Evolutionary conservation across 2,113 vertebrate genomes (phyloP), one percentile per base, ranked within the genome.

Genomic region (Aplodontia rufa): DNA sequence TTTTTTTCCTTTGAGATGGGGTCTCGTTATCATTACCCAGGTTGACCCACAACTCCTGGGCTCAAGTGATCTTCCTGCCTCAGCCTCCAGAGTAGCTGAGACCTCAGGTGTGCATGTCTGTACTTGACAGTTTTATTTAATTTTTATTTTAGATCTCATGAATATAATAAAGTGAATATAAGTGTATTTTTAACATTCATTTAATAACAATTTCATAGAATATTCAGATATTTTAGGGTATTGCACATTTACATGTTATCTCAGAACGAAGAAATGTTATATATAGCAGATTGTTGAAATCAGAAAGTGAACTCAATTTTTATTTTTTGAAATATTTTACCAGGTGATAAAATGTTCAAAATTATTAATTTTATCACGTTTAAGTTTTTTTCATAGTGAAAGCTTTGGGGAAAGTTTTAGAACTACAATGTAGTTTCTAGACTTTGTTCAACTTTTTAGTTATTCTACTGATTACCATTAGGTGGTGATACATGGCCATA

Each of bases 401-500:
- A 4, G 37, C 74, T 68, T 87, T 75, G 40, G 49, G 55, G 66
- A 51, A 55, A 40, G 14, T 42, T 58, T 95, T 79, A 32, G 4
- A 71, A 74, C 22, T 26, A 5, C 30, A n/a, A 26, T 40, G 0
- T 45, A 5, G 69, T 94, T 96, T 51, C 17, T 22, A 55, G 10
- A 14, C 49, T 8, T 37, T 4, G 5, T 62, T 68, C 14, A 35
- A 40, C n/a, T 47, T 62, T 91, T 76, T 76, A 87, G 96, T 80
- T 87, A 88, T 97, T 78, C 53, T 28, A 45, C 32, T 86, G 9
- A 10, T 72, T 35, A 60, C 95, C 96, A 83, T 45, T 86, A 97
- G 96, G 53, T 97, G 96, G 97, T 19, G 89, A 42, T 51, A 83
- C 35, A 37, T 58, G 35, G 45, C 69, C 71, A 2, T 14, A 17